phyloP scores from a whole-genome alignment of 2,113 vertebrate genomes.

The Megaleporinus macrocephalus region DNA sequence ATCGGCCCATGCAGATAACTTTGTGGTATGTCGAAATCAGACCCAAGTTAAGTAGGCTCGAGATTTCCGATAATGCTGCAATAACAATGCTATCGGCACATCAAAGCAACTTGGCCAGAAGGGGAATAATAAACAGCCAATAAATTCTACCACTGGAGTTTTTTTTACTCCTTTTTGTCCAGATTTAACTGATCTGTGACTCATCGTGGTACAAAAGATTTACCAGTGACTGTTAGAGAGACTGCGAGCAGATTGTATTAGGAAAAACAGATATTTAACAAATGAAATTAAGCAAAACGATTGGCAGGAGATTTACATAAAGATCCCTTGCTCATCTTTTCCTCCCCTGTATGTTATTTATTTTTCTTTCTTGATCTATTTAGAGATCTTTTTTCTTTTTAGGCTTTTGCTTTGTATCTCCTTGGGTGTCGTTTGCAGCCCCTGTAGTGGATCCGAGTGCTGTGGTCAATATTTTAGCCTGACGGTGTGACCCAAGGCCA shows the following conservation, averaged over 20 bases:
- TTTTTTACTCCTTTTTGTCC: conserved; percentile 13
- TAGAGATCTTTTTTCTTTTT: background rate
- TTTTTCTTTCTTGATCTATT: background rate
- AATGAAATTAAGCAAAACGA: conserved; percentile 17
- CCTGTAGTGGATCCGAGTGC: background rate
- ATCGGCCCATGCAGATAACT: conserved; percentile 58
- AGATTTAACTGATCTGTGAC: conserved; percentile 27
- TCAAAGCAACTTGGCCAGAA: conserved; percentile 42
- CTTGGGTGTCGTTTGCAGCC: background rate
- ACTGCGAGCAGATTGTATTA: background rate
- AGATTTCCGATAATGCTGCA: conserved; percentile 54
- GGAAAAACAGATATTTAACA: conserved; percentile 2
- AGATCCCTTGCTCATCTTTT: background rate
- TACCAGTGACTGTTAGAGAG: background rate
- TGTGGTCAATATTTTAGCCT: background rate
- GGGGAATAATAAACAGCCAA: conserved; percentile 46
- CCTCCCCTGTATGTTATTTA: too few species aligned
- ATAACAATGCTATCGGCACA: conserved; percentile 47
- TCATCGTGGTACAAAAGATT: conserved; percentile 27
- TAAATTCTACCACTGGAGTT: conserved; percentile 30
- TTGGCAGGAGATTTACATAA: conserved; percentile 3
- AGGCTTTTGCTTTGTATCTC: background rate
- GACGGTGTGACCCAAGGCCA: background rate
- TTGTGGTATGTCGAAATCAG: conserved; percentile 42
- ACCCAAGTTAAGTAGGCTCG: conserved; percentile 50